Evolutionary conservation across 2,888 invertebrate species (phyloP), one percentile per base, ranked within the genome.

Genomic region (Latheticus oryzae): DNA sequence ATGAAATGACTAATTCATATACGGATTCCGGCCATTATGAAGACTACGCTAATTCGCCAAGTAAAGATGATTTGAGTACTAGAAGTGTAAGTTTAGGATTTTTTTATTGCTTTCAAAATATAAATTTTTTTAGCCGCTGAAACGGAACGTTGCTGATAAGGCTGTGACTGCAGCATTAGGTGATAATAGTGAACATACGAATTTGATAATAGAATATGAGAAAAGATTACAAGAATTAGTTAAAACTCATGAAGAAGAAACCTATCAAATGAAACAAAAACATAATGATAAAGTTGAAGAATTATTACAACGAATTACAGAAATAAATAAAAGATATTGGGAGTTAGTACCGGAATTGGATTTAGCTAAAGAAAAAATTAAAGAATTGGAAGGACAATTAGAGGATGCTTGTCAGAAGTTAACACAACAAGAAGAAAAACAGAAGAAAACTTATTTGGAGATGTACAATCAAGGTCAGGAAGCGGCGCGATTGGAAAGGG

Each of bases 1-100:
- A 45, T 35, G 89, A 90, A 73, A 85, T 89, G 82, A 87, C 87
- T 68, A 86, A 87, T 62, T 92, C 92, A 16, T 87, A 90, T 71
- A 89, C 91, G 50, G 93, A 93, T 78, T 93, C 92, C 3, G 93
- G 93, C 30, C 90, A 92, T 79, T 93, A 89, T 78, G 93, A 93
- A 76, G 93, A 93, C 79, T 76, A 89, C 67, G 87, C 87, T 9
- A 87, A 87, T 69, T 89, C 90, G 42, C 89, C 90, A 48, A 81
- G 90, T 60, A 90, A 38, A 2, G 16, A 15, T 8, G 38, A 38
- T 12, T 11, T 32, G 5, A 13, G 5, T 1, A 30, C 17, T 5
- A 19, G 28, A 32, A 45, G 45, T 19, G 30, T 45, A 8, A 17
- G 30, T 45, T 13, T 7, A 23, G 11, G 19, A 23, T 11, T 21